Evolutionary conservation across 2,888 invertebrate genomes (phyloP).

Genomic region (Zygothrica quintamaculata): DNA sequence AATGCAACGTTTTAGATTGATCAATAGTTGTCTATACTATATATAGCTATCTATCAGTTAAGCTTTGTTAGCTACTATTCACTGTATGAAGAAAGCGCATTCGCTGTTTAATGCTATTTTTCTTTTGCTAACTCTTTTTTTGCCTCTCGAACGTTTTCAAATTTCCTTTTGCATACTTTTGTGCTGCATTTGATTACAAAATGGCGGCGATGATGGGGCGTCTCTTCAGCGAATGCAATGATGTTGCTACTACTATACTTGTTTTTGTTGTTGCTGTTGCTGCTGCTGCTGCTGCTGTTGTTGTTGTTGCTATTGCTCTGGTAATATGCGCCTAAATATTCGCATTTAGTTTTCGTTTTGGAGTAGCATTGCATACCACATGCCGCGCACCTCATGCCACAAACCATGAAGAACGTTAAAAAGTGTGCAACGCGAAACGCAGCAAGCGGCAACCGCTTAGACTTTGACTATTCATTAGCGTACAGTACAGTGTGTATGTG

Average conservation of each 20-base stretch:
- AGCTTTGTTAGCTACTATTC: conserved; percentile 3
- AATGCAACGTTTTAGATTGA: no score
- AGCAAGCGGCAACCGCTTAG: conserved; percentile 44
- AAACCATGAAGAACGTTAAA: conserved; percentile 24
- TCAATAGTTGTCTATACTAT: no score
- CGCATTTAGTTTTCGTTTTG: conserved; percentile 74
- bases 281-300: conserved; percentile 5
- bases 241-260: conserved; percentile 6
- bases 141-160: conserved; percentile 24
- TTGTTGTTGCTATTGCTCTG: conserved; percentile 19
- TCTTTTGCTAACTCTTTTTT: conserved; percentile 1
- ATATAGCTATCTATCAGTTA: neutral
- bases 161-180: conserved; percentile 64
- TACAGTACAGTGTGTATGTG: conserved; percentile 65
- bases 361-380: conserved; percentile 3
- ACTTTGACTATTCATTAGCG: conserved; percentile 60
- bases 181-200: conserved; percentile 77
- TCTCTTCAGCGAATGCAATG: neutral
- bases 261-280: conserved; percentile 10
- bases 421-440: conserved; percentile 61
- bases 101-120: conserved; percentile 4
- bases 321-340: conserved; percentile 77
- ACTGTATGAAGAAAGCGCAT: conserved; percentile 47
- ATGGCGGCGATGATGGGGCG: conserved; percentile 52
- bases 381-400: conserved; percentile 17